Evolutionary conservation across 2,888 invertebrate species (phyloP).

Genomic region (Cataglyphis cursor): DNA sequence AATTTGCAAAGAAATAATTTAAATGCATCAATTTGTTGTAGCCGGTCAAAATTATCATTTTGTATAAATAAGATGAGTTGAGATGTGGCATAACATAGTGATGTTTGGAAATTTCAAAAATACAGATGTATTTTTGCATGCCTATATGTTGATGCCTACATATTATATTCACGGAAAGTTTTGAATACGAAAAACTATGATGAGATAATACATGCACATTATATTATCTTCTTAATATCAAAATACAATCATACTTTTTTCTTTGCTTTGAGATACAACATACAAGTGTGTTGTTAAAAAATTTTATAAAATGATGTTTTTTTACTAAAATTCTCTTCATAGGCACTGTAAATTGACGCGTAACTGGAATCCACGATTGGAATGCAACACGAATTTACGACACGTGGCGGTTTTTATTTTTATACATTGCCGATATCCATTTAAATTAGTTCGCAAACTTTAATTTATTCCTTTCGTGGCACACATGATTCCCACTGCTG

Average conservation of each 20-base stretch:
- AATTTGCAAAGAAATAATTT: not conserved
- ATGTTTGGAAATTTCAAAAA: not conserved
- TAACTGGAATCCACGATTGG: slow-evolving; percentile 58
- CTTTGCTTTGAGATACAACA: not conserved
- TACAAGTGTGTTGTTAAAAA: slow-evolving; percentile 42
- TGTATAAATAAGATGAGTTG: not conserved
- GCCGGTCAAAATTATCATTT: not conserved
- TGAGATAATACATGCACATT: not conserved
- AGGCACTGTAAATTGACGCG: slow-evolving; percentile 61
- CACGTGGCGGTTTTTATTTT: slow-evolving; percentile 37
- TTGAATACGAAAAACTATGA: not conserved
- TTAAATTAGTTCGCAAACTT: slow-evolving; percentile 49
- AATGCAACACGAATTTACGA: slow-evolving; percentile 59
- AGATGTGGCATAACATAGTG: not conserved
- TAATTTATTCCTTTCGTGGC: slow-evolving; percentile 48
- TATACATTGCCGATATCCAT: slow-evolving; percentile 45
- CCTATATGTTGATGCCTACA: not conserved
- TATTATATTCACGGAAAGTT: not conserved
- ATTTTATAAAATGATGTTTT: slow-evolving; percentile 67
- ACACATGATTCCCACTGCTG: slow-evolving; percentile 10
- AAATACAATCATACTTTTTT: slow-evolving; percentile 14
- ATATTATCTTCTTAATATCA: slow-evolving; percentile 19
- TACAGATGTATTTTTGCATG: not conserved
- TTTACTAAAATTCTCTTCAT: slow-evolving; percentile 23
- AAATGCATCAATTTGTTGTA: not conserved